Percentiles rank a stretch among this genome's conserved stretches.
Conservation (phyloP, 2,113 vertebrate genomes). For the Eclectus roratus region DNA sequence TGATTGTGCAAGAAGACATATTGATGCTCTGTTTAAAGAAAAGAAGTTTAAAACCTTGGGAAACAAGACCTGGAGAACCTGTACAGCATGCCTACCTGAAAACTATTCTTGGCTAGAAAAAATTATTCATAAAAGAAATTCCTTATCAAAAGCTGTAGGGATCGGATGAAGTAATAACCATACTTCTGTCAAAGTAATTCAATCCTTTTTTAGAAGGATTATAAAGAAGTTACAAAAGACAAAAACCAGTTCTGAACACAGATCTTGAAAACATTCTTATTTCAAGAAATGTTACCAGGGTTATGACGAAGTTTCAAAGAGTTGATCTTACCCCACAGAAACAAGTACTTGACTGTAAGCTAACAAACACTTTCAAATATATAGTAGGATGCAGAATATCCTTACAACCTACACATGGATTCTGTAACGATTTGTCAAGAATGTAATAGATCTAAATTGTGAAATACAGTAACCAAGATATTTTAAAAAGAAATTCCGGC, state of each 20-base stretch:
- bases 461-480: neutral
- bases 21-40: neutral
- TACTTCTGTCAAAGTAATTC: neutral
- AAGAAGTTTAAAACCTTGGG: neutral
- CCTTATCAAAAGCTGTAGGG: neutral
- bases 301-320: neutral
- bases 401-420: neutral
- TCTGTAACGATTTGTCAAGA: accelerated
- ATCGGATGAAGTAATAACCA: neutral
- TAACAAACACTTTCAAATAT: neutral
- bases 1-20: neutral
- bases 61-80: neutral
- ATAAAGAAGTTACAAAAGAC: neutral
- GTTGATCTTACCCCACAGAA: neutral
- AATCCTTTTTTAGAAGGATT: neutral
- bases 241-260: neutral
- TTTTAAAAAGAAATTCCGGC: neutral
- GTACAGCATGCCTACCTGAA: neutral
- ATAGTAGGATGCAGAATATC: neutral
- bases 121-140: neutral
- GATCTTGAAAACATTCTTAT: neutral
- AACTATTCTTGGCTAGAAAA: neutral
- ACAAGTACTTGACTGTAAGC: neutral
- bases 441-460: neutral
- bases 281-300: neutral